Base-by-base conservation (phyloP, 1,140 invertebrate genomes). In the Papilio xuthus region DNA sequence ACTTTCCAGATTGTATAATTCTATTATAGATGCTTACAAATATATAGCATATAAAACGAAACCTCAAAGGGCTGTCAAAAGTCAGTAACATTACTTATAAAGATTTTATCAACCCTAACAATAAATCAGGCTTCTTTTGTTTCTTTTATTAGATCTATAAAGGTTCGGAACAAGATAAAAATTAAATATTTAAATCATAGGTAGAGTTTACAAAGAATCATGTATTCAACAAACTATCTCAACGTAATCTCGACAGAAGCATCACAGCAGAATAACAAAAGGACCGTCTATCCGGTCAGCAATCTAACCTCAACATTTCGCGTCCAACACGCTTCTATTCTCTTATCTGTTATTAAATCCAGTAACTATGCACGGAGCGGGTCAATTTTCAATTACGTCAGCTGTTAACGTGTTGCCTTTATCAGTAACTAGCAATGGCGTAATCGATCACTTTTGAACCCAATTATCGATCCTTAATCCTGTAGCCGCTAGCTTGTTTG, bases 341-440 rank as follows among this genome's bases (percentile, higher is more conserved):
- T 82, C 81, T 88, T 88, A 89, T 89, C 86, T 88, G 82, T 85
- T 88, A 87, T 87, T 88, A 88, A 87, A 88, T 87, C 86, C 77
- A 69, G 70, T 76, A 53, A 47, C 63, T 81, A 71, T 42, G 71
- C 77, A 72, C 74, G 82, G 78, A 78, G 78, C 69, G 70, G 78
- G 78, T 80, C 81, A 84, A 86, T 77, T 88, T 88, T 88, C 85
- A 88, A 86, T 88, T 86, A 88, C 85, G 82, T 77, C 76, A 69
- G 42, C 81, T 76, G 80, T 82, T 82, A 88, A 85, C 82, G 78
- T 81, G 80, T 83, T 78, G 74, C 77, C 76, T 84, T 83, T 83
- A 72, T 79, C 75, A 81, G 71, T 81, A 70, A 79, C 60, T 79
- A 28, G 28, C 74, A 76, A 77, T 72, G 83, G 50, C 72, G 72